These are phyloP conservation scores for Meghimatium bilineatum DNA, from an alignment of 2,888 invertebrate species.

Conservation along the genomic window DNA sequence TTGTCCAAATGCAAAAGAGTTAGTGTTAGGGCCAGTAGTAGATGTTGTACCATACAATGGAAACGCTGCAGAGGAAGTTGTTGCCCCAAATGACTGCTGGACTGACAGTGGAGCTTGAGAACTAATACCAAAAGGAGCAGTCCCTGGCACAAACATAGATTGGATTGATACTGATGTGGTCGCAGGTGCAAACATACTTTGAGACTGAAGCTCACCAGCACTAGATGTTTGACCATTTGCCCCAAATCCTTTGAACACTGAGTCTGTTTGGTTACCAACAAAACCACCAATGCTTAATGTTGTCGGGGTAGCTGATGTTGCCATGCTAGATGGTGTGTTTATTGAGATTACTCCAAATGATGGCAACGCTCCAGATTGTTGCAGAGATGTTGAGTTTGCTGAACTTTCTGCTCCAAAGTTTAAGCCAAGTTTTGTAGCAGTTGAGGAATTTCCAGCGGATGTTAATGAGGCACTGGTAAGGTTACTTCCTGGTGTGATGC, in stretches of 20 bases:
- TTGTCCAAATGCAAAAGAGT: constrained; percentile 18
- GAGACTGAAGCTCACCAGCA: not conserved
- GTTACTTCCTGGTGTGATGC: not conserved
- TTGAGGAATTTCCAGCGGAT: not conserved
- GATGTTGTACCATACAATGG: not conserved
- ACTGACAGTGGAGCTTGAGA: not conserved
- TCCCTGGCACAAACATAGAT: no score
- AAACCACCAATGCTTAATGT: not conserved
- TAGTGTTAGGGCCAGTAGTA: not conserved
- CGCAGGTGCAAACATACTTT: not conserved
- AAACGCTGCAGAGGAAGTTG: not conserved
- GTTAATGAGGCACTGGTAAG: not conserved
- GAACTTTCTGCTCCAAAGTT: constrained; percentile 31
- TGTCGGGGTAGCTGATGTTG: not conserved
- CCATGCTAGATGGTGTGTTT: not conserved
- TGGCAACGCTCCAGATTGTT: not conserved
- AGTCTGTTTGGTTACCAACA: not conserved
- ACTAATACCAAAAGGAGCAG: not conserved
- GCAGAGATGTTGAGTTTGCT: not conserved
- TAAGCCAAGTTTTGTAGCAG: constrained; percentile 1
- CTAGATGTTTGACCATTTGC: not conserved
- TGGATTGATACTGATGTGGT: not conserved
- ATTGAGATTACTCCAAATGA: not conserved
- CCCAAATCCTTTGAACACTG: constrained; percentile 17
- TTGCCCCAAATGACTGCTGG: constrained; percentile 14